Percentiles rank a stretch among this genome's conserved stretches.
Conservation (phyloP, 2,888 invertebrate genomes). For the Harpalus rubripes region DNA sequence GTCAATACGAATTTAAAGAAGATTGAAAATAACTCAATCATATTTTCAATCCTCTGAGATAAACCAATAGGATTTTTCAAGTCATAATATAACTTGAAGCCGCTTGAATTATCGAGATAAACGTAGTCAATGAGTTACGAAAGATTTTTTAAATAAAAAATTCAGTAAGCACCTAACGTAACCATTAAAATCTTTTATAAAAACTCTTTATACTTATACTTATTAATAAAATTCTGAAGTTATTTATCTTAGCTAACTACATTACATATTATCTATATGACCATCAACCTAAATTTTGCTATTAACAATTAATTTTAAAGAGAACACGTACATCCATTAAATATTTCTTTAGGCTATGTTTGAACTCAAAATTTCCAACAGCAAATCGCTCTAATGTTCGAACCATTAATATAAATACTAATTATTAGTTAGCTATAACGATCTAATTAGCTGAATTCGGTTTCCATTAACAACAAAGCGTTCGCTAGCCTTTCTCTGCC, state of each 20-base stretch:
- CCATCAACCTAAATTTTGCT: neutral
- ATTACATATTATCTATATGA: neutral
- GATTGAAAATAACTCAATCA: no score
- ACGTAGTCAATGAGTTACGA: no score
- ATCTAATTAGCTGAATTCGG: conserved; percentile 12
- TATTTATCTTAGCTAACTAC: neutral
- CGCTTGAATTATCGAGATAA: no score
- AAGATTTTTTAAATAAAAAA: neutral
- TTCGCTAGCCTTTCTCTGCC: conserved; percentile 3
- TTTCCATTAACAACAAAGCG: conserved; percentile 23
- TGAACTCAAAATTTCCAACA: conserved; percentile 10
- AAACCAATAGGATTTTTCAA: no score
- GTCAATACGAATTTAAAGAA: no score
- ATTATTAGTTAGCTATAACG: neutral
- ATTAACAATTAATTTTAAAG: neutral
- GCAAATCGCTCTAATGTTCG: conserved; percentile 3
- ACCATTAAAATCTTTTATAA: no score
- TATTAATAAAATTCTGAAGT: neutral
- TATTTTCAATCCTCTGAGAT: no score
- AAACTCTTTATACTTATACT: no score
- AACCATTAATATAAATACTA: conserved; percentile 12
- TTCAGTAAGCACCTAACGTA: no score
- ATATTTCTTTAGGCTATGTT: neutral
- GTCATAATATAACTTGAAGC: no score
- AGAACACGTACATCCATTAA: conserved; percentile 24